Base-by-base conservation (phyloP, 1,140 invertebrate species). In the Geopemphigus sp. region DNA sequence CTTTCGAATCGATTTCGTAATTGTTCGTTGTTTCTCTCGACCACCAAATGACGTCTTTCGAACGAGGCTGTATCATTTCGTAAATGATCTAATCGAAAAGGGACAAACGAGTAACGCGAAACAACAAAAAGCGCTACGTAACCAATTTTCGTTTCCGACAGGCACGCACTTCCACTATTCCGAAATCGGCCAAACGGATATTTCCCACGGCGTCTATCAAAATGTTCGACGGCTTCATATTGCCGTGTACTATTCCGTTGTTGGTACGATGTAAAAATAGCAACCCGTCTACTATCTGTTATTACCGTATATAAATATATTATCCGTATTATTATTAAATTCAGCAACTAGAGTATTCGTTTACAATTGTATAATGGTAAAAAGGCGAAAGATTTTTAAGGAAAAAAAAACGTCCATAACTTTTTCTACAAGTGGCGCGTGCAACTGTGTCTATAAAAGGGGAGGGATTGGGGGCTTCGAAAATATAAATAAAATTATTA, bases 131-230 rank as follows among this genome's bases (percentile, higher is more conserved):
- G n/a, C n/a, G n/a, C n/a, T n/a, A n/a, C n/a, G n/a, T n/a, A n/a
- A n/a, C n/a, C n/a, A n/a, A 53, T 53, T 53, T 53, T 53, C 11
- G 15, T 22, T 22, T 59, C 8, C n/a, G n/a, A n/a, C n/a, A n/a
- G n/a, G n/a, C n/a, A 59, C 22, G 5, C 14, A 64, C 61, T 12
- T 64, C 61, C 10, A n/a, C 15, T 29, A 64, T 32, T 10, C 61
- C 61, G 17, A 64, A 64, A 32, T 64, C 61, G 5, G 61, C 61
- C 26, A 64, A 64, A 32, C 26, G 61, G 32, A 64, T 64, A 64
- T 29, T 29, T 32, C 61, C 61, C 3, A 29, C 17, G 1, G 61
- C 61, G 12, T 29, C 61, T 12, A 64, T 64, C 8, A 64, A 29
- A 5, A 64, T 29, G 61, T 64, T 64, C 26, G 61, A 64, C 3